Conservation (phyloP, 1,140 invertebrate genomes). For the Panagrolaimus sp. region DNA sequence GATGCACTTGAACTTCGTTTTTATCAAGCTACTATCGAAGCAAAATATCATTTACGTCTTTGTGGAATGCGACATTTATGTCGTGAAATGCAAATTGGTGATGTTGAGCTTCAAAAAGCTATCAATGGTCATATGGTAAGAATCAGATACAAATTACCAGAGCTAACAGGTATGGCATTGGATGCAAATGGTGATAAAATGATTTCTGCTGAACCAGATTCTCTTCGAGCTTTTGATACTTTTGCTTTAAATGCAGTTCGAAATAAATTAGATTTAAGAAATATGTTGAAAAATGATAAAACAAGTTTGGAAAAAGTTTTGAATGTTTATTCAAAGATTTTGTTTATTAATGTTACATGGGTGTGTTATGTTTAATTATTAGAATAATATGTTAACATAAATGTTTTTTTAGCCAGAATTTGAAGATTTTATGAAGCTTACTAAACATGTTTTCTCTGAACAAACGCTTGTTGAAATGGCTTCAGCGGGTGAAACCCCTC, state of each 20-base stretch:
- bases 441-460: neutral
- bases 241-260: neutral
- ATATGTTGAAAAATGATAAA: neutral
- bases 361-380: neutral
- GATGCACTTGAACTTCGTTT: neutral
- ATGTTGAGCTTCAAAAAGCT: neutral
- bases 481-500: neutral
- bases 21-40: neutral
- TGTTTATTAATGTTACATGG: neutral
- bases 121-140: neutral
- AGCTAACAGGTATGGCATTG: neutral
- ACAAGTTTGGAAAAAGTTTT: neutral
- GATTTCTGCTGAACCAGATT: neutral
- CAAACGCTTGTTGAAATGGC: neutral
- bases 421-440: neutral
- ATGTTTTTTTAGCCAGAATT: neutral
- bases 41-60: neutral
- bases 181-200: neutral
- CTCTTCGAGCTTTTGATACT: no score
- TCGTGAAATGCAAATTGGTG: neutral
- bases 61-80: neutral
- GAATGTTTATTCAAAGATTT: constrained; percentile 1
- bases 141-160: neutral
- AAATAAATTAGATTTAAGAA: neutral
- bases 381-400: neutral